phyloP scores from a whole-genome alignment of 2,888 invertebrate species.

The Thyatira batis region DNA sequence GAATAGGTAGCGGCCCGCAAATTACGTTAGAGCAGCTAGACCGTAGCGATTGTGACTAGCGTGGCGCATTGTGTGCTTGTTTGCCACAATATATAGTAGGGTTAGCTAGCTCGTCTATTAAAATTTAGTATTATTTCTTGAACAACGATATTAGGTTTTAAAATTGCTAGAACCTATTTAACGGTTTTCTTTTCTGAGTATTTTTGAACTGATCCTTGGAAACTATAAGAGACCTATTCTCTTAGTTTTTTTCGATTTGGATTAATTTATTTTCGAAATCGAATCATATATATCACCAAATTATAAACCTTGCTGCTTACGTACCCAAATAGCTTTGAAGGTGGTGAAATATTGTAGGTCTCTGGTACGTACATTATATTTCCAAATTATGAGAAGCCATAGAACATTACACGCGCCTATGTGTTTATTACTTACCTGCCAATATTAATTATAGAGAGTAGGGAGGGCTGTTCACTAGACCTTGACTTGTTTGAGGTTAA shows the following conservation, averaged over 20 bases:
- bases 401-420: neutral
- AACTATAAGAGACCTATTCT: too few relatives aligned
- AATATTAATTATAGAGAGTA: constrained; percentile 20
- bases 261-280: too few relatives aligned
- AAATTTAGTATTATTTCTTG: neutral
- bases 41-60: constrained; percentile 50
- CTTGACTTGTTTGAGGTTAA: constrained; percentile 29
- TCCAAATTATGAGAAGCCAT: neutral
- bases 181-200: too few relatives aligned
- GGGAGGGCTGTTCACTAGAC: constrained; percentile 28
- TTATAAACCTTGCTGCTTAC: too few relatives aligned
- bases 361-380: neutral
- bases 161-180: too few relatives aligned
- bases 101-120: neutral
- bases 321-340: too few relatives aligned
- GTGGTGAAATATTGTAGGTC: too few relatives aligned
- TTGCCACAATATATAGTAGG: constrained; percentile 27
- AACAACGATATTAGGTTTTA: too few relatives aligned
- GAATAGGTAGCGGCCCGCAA: constrained; percentile 71
- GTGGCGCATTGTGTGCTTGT: constrained; percentile 47
- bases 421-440: constrained; percentile 3
- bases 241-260: too few relatives aligned
- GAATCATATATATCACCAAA: too few relatives aligned
- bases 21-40: constrained; percentile 67
- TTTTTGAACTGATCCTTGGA: too few relatives aligned